Base-by-base conservation (phyloP, 2,797 vertebrate species). In the Orientallactaga sibirica region DNA sequence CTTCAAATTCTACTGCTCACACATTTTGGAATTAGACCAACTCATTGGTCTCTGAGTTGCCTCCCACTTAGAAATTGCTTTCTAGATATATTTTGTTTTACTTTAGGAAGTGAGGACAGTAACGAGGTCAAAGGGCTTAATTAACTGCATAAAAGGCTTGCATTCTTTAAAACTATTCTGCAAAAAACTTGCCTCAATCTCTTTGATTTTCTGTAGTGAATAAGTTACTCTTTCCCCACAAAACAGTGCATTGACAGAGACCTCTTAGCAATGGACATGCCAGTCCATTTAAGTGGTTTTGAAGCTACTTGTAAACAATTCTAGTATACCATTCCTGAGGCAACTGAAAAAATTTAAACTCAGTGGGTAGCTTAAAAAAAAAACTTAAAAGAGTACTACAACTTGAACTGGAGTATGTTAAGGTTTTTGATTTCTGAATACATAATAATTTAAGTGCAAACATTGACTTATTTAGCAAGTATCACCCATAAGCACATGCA, bases 131-230 rank as follows among this genome's bases (percentile, higher is more conserved):
- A 87, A 88, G 22, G 67, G 6, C 33, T 91, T 92, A 80, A 81
- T 94, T 95, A 93, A 77, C 62, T 88, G 76, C 81, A 88, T 11
- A 81, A 75, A 15, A 74, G 37, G 55, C 25, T 83, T 89, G 7
- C 33, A 7, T 76, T 86, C 73, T 93, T 94, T 73, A 92, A 92
- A 92, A 80, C 4, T 7, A 68, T 71, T 92, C 75, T 95, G 89
- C 0, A 75, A 76, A 91, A 82, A 68, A 71, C 68, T 25, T 86
- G 66, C 43, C n/a, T 91, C 79, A 67, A 71, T 93, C 58, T 82
- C 78, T 95, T 91, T 78, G 33, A 91, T 85, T 92, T 95, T 89
- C 88, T 95, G 33, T 37, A 94, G 33, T 87, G 25, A 93, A 77
- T 41, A 96, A 91, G 37, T 88, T 90, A 75, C 18, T 86, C 62